Evolutionary conservation across 1,140 invertebrate genomes (phyloP).

Genomic region (Bombus vancouverensis): DNA sequence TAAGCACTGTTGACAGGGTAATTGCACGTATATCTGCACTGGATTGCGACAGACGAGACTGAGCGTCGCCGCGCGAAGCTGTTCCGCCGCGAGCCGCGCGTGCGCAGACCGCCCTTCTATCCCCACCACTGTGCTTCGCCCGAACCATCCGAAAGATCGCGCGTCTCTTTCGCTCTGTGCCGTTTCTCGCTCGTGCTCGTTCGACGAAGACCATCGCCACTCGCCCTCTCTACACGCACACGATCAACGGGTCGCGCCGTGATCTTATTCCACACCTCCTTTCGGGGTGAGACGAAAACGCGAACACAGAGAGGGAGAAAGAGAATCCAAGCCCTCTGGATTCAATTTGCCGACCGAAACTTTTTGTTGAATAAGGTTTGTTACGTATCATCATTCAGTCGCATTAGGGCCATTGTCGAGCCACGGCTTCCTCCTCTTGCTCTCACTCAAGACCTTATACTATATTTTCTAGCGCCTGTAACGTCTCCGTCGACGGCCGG

Average conservation of each 20-base stretch:
- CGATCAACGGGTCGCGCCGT: slow-evolving; percentile 39
- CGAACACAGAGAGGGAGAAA: not conserved
- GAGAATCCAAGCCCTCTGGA: slow-evolving; percentile 47
- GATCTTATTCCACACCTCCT: slow-evolving; percentile 68
- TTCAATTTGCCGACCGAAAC: slow-evolving; percentile 73
- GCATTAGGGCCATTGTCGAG: slow-evolving; percentile 66
- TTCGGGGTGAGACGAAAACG: slow-evolving; percentile 21
- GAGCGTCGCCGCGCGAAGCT: slow-evolving; percentile 77
- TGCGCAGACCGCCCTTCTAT: slow-evolving; percentile 66
- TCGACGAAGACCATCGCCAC: slow-evolving; percentile 17
- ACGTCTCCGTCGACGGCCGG: not conserved
- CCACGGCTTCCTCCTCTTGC: not conserved
- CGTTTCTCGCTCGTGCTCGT: not conserved
- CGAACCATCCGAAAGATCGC: slow-evolving; percentile 43
- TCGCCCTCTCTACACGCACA: slow-evolving; percentile 31
- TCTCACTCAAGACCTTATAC: not conserved
- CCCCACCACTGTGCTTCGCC: slow-evolving; percentile 47
- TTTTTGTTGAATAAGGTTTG: slow-evolving; percentile 72
- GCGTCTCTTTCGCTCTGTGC: not conserved
- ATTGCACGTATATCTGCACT: slow-evolving; percentile 77
- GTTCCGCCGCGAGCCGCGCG: slow-evolving; percentile 64
- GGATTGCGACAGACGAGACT: slow-evolving; percentile 78
- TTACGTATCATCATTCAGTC: slow-evolving; percentile 68
- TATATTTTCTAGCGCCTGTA: not conserved
- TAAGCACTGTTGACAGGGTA: slow-evolving; percentile 75